Evolutionary conservation across 2,113 vertebrate genomes (phyloP), one percentile per base, ranked within the genome.

Genomic region (Heterotilapia buettikoferi): DNA sequence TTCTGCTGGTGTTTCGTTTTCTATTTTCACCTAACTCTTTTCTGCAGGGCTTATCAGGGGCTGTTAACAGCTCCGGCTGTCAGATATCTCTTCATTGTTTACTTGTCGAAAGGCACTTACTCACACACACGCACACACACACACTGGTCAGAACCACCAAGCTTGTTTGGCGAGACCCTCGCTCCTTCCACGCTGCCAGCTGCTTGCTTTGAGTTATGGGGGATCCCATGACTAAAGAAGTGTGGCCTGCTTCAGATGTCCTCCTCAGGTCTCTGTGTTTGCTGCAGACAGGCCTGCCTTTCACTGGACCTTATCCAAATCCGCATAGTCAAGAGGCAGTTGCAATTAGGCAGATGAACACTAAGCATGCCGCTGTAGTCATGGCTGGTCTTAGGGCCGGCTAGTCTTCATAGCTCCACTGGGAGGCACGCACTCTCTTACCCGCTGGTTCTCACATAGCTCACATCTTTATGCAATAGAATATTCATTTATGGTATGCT

Each of bases 11-110:
- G 90, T 87, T 91, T 91, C 84, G 85, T 90, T 81, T 91, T 85
- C 88, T 79, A 83, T 93, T 87, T 90, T 88, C 89, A 85, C 88
- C 89, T 92, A 86, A 5, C 84, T 89, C 89, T 82, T 81, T 91
- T 89, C 87, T 52, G 31, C 90, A 50, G 82, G 53, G 86, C 86
- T 95, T 95, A 96, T 95, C 94, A 43, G 83, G 5, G 80, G 50
- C 90, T 93, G 94, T 94, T 96, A 94, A 96, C 92, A 95, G 89
- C 93, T 90, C 88, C 7, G 86, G 88, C 91, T 90, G 91, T 93
- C 92, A 93, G 93, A 88, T 93, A 92, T 91, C 92, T 92, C 83
- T 85, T 76, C 11, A 54, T 86, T 94, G 87, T 94, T 94, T 93
- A 95, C 92, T 90, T 80, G 87, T 88, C 38, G 16, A 92, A 78